Percentiles rank a stretch among this genome's conserved stretches.
phyloP scores from a whole-genome alignment of 2,888 invertebrate species.

The Macaria notata region DNA sequence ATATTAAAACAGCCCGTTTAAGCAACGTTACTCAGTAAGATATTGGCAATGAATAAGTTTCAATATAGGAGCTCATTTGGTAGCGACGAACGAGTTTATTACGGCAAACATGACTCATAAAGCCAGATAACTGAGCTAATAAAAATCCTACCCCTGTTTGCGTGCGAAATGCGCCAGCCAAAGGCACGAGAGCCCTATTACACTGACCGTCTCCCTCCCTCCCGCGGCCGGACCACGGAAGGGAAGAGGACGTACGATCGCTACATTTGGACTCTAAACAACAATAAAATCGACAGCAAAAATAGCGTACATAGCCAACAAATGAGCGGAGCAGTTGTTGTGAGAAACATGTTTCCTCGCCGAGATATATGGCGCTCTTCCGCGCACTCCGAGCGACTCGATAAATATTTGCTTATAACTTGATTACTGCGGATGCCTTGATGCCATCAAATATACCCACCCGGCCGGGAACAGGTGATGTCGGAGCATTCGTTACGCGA shows the following conservation, averaged over 20 bases:
- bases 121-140: conserved; percentile 64
- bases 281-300: conserved; percentile 57
- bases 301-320: conserved; percentile 47
- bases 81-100: conserved; percentile 55
- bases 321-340: conserved; percentile 46
- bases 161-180: conserved; percentile 54
- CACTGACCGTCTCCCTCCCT: conserved; percentile 48
- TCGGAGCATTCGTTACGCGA: conserved; percentile 28
- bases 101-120: conserved; percentile 66
- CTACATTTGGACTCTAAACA: conserved; percentile 49
- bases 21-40: conserved; percentile 33
- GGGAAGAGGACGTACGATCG: conserved; percentile 38
- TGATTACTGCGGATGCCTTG: conserved; percentile 50
- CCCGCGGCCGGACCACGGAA: conserved; percentile 18
- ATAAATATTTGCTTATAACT: conserved; percentile 57
- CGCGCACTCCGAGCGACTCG: conserved; percentile 39
- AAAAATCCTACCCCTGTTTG: conserved; percentile 56
- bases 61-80: conserved; percentile 50
- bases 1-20: conserved; percentile 18
- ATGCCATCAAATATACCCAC: conserved; percentile 40
- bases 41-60: conserved; percentile 53
- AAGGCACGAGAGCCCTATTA: conserved; percentile 50
- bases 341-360: conserved; percentile 47
- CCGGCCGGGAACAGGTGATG: conserved; percentile 38
- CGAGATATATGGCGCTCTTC: conserved; percentile 45